Conservation (phyloP, 2,888 invertebrate genomes). For the Drosophila sordidula region DNA sequence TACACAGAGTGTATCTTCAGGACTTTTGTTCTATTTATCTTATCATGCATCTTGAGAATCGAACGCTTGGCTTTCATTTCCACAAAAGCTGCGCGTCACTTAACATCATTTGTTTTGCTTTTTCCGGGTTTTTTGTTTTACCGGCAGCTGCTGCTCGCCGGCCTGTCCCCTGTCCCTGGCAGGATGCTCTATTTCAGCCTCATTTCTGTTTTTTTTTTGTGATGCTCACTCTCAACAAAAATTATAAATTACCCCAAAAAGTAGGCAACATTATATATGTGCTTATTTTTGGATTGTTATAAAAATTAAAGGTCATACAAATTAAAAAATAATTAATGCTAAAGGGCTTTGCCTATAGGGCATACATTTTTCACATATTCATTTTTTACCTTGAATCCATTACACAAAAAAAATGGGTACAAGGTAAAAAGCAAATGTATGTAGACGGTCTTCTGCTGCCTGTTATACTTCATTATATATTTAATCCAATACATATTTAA, state of each 20-base stretch:
- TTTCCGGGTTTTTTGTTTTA: conserved; percentile 42
- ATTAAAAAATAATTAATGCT: too few species aligned
- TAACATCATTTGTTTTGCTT: conserved; percentile 77
- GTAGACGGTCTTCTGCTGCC: too few species aligned
- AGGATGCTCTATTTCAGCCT: conserved; percentile 46
- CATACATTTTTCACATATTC: too few species aligned
- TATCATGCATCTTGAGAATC: conserved; percentile 64
- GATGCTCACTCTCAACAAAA: conserved; percentile 36
- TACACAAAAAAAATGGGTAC: too few species aligned
- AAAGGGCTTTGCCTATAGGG: too few species aligned
- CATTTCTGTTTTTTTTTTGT: conserved; percentile 25
- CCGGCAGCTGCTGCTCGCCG: conserved; percentile 45
- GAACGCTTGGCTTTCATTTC: conserved; percentile 64
- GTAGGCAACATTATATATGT: conserved; percentile 78
- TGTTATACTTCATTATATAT: too few species aligned
- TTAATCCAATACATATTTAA: too few species aligned
- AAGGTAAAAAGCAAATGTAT: too few species aligned
- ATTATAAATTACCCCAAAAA: conserved; percentile 76
- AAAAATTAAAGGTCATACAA: too few species aligned
- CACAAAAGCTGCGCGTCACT: conserved; percentile 79
- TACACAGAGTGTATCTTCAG: conserved; percentile 15
- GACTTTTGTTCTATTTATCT: conserved; percentile 72
- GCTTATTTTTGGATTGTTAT: too few species aligned
- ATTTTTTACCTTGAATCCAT: too few species aligned
- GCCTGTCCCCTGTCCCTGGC: too few species aligned